A percentile compares a stretch with the other conserved stretches of the same genome.
Conservation (phyloP, 35 echinoderm and acorn worm genomes). For the Diadema setosum region DNA sequence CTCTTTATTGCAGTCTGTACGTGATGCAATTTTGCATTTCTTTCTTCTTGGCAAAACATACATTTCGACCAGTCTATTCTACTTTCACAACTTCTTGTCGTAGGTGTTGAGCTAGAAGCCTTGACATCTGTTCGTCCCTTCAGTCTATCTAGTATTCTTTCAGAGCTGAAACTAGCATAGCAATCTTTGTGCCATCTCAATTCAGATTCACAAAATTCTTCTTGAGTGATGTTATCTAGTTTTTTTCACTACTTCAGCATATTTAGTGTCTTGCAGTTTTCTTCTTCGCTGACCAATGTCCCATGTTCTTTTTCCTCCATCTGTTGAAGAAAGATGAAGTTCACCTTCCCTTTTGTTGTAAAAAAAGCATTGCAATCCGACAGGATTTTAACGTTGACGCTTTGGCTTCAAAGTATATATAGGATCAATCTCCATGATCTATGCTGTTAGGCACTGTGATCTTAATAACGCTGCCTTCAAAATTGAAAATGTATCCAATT, state of each 20-base stretch:
- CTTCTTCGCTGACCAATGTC: not conserved
- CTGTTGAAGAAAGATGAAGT: not conserved
- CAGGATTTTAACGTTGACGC: no score
- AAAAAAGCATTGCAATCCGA: no score
- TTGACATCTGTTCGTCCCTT: not conserved
- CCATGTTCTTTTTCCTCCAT: not conserved
- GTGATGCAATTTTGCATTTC: not conserved
- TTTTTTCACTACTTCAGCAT: not conserved
- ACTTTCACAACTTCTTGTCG: not conserved
- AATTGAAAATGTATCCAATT: no score
- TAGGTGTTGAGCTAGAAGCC: not conserved
- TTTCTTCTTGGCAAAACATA: not conserved
- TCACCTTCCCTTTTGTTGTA: no score
- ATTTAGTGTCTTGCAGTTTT: not conserved
- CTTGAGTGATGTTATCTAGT: not conserved
- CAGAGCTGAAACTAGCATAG: not conserved
- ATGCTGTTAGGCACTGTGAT: no score
- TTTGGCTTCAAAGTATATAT: no score
- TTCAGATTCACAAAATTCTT: no score
- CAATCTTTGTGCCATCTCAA: not conserved
- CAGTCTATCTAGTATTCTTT: not conserved
- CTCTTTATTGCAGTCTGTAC: not conserved
- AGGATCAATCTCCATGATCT: no score
- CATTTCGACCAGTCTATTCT: no score
- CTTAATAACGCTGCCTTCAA: no score